Evolutionary conservation across 2,888 invertebrate genomes (phyloP).

Genomic region (Protula sp.): DNA sequence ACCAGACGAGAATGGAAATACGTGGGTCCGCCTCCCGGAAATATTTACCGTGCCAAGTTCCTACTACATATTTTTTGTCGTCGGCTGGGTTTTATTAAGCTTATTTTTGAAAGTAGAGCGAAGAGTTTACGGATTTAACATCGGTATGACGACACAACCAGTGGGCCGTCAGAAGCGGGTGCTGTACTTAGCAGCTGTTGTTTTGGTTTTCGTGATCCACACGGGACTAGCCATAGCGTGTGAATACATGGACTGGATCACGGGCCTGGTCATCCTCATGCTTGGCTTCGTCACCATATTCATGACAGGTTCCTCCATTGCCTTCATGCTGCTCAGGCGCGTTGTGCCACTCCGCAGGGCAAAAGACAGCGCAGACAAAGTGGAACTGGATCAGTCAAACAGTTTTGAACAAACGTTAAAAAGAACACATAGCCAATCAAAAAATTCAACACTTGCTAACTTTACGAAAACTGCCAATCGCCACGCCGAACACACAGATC

Average conservation of each 20-base stretch:
- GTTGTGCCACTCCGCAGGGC: too few relatives aligned
- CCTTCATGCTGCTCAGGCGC: too few relatives aligned
- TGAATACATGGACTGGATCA: neutral
- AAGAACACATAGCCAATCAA: neutral
- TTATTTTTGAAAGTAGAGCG: neutral
- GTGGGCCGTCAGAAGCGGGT: neutral
- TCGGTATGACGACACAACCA: neutral
- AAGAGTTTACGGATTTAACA: too few relatives aligned
- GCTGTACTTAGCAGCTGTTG: neutral
- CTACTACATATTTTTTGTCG: constrained; percentile 11
- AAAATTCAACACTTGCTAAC: too few relatives aligned
- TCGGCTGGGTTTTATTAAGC: neutral
- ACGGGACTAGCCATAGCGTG: neutral
- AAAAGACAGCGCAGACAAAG: too few relatives aligned
- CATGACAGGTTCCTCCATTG: too few relatives aligned
- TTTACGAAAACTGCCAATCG: too few relatives aligned
- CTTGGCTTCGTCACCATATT: too few relatives aligned
- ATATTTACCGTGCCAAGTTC: constrained; percentile 22
- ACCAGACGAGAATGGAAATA: constrained; percentile 17
- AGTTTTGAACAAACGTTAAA: neutral
- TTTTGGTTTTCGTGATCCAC: neutral
- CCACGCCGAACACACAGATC: too few relatives aligned
- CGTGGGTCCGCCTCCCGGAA: constrained; percentile 20
- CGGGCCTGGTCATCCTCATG: neutral
- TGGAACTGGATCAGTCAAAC: neutral